Evolutionary conservation across 1,140 invertebrate species (phyloP).

Genomic region (Popillia japonica): DNA sequence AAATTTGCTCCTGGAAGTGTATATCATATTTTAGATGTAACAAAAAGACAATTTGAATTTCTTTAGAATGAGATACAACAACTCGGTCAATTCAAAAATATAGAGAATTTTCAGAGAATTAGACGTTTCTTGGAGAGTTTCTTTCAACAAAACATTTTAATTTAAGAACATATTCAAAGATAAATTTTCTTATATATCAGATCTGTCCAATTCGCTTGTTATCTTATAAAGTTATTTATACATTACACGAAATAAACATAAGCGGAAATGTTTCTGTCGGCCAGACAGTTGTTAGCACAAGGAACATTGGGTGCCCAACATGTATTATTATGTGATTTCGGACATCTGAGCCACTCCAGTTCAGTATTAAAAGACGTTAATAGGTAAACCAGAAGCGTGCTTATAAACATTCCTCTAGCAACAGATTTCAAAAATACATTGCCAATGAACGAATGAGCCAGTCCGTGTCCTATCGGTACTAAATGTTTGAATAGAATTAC

Average conservation of each 20-base stretch:
- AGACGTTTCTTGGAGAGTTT: too few species aligned
- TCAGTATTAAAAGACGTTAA: not conserved
- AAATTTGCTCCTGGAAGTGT: not conserved
- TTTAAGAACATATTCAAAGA: too few species aligned
- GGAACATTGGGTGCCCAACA: not conserved
- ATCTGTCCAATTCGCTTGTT: too few species aligned
- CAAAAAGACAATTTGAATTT: too few species aligned
- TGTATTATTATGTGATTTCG: not conserved
- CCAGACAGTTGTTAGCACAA: slow-evolving; percentile 4
- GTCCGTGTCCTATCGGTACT: slow-evolving; percentile 15
- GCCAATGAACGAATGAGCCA: not conserved
- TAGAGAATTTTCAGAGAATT: too few species aligned
- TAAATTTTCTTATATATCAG: too few species aligned
- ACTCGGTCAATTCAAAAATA: too few species aligned
- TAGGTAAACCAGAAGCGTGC: not conserved
- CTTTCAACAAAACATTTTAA: too few species aligned
- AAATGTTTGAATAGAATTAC: slow-evolving; percentile 11
- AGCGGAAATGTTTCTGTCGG: not conserved
- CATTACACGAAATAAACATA: slow-evolving; percentile 25
- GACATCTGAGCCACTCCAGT: slow-evolving; percentile 19
- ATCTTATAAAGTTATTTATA: not conserved
- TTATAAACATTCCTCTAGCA: not conserved
- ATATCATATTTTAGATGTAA: not conserved
- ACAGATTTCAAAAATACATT: not conserved
- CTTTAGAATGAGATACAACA: too few species aligned